Base-by-base conservation (phyloP, 2,797 vertebrate species). In the Hipposideros larvatus region DNA sequence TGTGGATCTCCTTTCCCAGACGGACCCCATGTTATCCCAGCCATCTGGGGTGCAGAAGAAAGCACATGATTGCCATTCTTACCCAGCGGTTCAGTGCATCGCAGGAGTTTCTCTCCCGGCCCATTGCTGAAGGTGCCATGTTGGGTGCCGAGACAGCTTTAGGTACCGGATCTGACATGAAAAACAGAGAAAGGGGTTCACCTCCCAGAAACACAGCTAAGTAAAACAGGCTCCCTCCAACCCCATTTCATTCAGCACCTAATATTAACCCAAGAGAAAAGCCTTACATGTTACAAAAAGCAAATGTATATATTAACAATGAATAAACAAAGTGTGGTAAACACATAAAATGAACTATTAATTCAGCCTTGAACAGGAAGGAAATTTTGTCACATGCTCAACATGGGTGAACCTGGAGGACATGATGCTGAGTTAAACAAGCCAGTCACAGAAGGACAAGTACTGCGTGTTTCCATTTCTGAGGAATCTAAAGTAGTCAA, bases 51-150 rank as follows among this genome's bases (percentile, higher is more conserved):
- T 0, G 2, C 43, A n/a, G 31, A 53, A 68, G 15, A 31, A 51
- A 34, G 34, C 9, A 28, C 19, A 37, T 28, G 10, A 0, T 28
- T 11, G 43, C 41, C 48, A 2, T 51, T 57, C 99, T 99, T 98
- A 99, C 99, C 99, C 99, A 99, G 98, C 99, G 99, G 98, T 99
- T 99, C 92, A 99, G 98, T 1, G 99, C 97, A 73, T 99, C 99
- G 63, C 98, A 99, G 73, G 99, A 86, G 16, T 99, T 99, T 93
- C 98, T 98, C 94, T 99, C 99, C 0, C 98, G 98, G 71, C 97
- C 94, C 55, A 97, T 90, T 13, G 98, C 8, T 43, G 97, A 89
- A 46, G 97, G 97, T 31, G 95, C 97, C 87, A 87, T 22, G 65
- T 34, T 84, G 92, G 98, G 97, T 2, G 16, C 70, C n/a, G 97